Evolutionary conservation across 2,797 vertebrate species (phyloP).

Genomic region (Leuciscus waleckii): DNA sequence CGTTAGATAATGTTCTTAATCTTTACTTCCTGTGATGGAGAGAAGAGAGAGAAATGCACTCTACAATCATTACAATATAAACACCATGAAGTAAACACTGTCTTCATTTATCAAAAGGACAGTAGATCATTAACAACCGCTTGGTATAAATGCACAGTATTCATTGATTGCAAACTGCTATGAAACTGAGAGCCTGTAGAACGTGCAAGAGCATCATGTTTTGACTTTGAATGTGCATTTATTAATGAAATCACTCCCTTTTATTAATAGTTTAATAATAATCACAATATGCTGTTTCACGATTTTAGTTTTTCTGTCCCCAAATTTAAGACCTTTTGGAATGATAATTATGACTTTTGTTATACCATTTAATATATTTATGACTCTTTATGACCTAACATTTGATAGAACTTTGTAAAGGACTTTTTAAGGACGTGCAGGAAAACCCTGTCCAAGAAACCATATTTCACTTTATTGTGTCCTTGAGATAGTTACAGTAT

Average conservation of each 20-base stretch:
- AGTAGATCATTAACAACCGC: neutral
- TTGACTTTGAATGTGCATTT: neutral
- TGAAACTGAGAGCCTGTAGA: neutral
- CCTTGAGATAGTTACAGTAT: neutral
- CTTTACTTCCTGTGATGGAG: neutral
- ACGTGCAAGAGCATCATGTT: neutral
- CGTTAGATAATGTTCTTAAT: neutral
- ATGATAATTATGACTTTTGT: neutral
- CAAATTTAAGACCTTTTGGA: neutral
- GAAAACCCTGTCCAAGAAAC: neutral
- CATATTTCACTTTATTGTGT: neutral
- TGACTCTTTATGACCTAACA: neutral
- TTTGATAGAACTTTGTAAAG: neutral
- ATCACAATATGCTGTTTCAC: neutral
- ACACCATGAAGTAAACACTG: neutral
- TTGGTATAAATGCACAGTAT: neutral
- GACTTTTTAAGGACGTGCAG: neutral
- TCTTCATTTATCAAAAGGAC: neutral
- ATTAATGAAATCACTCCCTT: neutral
- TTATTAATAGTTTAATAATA: neutral
- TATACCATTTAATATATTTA: neutral
- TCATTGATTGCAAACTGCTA: neutral
- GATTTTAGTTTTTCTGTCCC: neutral
- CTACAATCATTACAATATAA: neutral
- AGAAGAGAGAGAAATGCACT: neutral